Evolutionary conservation across 2,888 invertebrate species (phyloP).

Genomic region (Lochmaea capreae): DNA sequence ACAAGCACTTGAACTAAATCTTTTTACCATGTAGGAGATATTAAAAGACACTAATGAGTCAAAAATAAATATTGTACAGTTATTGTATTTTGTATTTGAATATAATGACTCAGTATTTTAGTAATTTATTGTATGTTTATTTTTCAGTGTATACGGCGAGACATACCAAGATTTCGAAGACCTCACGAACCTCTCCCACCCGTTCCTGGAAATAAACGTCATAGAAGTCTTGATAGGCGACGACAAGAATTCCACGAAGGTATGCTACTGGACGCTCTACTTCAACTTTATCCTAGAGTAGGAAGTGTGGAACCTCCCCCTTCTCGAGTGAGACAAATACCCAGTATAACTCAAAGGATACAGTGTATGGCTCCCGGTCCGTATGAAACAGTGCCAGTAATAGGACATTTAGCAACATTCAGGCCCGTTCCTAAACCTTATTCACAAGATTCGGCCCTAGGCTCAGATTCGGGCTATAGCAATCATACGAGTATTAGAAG

Average conservation of each 20-base stretch:
- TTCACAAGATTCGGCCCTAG: constrained; percentile 81
- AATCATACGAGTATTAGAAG: constrained; percentile 78
- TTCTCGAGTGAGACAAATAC: constrained; percentile 57
- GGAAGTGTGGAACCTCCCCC: constrained; percentile 72
- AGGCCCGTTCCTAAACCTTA: constrained; percentile 74
- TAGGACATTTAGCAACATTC: constrained; percentile 72
- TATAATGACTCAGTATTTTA: neutral
- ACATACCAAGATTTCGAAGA: constrained; percentile 69
- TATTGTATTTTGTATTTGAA: neutral
- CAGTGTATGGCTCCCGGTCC: constrained; percentile 67
- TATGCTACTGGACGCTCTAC: constrained; percentile 78
- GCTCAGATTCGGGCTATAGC: constrained; percentile 88
- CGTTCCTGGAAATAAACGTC: constrained; percentile 68
- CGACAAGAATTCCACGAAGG: constrained; percentile 84
- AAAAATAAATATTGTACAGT: too few relatives aligned
- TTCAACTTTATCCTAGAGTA: constrained; percentile 78
- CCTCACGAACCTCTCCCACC: constrained; percentile 72
- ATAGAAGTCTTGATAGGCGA: constrained; percentile 68
- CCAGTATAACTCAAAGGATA: constrained; percentile 64
- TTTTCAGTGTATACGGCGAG: constrained; percentile 63
- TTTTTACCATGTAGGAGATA: too few relatives aligned
- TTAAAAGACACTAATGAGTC: too few relatives aligned
- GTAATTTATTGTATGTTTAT: constrained; percentile 50
- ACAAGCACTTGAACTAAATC: too few relatives aligned
- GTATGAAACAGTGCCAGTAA: constrained; percentile 78